Percentiles rank a stretch among this genome's conserved stretches.
Evolutionary conservation across 2,888 invertebrate genomes (phyloP).

Genomic region (Hydroisotoma schaefferi): DNA sequence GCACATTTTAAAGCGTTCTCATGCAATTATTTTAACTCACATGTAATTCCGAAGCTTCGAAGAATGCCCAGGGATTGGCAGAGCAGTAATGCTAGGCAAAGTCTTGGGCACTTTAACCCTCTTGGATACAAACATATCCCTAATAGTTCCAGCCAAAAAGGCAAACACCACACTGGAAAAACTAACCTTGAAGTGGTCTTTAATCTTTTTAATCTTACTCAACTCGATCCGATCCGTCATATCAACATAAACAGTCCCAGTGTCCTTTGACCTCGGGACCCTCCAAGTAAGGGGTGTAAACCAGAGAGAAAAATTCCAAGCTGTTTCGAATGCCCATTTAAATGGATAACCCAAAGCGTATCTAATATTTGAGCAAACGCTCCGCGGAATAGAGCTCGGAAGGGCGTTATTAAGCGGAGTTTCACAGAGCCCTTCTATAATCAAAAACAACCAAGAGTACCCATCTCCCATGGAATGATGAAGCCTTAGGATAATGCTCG

Average conservation of each 20-base stretch:
- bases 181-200: background rate
- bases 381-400: background rate
- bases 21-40: background rate
- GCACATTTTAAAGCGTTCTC: background rate
- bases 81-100: background rate
- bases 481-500: background rate
- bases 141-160: background rate
- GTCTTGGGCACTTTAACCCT: background rate
- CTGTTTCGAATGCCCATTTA: background rate
- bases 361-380: background rate
- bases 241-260: background rate
- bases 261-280: background rate
- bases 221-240: background rate
- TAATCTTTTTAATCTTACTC: background rate
- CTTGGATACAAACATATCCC: background rate
- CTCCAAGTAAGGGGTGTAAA: background rate
- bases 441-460: background rate
- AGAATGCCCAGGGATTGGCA: background rate
- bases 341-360: background rate
- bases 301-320: background rate
- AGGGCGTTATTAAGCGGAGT: background rate
- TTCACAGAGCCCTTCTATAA: background rate
- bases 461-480: background rate
- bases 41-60: conserved; percentile 1
- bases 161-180: background rate